Conservation (phyloP, 2,113 vertebrate genomes). For the Erinaceus europaeus region DNA sequence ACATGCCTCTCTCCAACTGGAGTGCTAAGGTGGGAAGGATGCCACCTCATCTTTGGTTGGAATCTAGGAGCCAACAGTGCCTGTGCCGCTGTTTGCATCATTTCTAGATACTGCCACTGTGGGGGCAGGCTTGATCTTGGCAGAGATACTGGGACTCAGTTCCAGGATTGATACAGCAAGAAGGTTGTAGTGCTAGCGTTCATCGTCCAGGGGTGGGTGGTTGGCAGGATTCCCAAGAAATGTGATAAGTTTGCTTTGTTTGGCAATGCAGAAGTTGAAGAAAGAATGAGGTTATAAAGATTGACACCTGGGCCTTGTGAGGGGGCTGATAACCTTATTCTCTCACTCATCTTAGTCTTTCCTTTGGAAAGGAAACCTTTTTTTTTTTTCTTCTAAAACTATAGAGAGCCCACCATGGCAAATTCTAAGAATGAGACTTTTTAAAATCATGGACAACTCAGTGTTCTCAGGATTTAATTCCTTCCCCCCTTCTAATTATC, state of each 20-base stretch:
- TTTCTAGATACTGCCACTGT: not conserved
- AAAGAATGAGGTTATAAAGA: not conserved
- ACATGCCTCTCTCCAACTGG: not conserved
- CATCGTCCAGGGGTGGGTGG: not conserved
- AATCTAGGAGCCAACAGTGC: not conserved
- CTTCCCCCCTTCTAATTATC: conserved; percentile 61
- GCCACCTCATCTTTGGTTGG: not conserved
- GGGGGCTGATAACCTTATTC: not conserved
- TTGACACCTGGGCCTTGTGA: not conserved
- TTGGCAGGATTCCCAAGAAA: not conserved
- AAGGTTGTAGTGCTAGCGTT: not conserved
- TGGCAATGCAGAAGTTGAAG: conserved; percentile 3
- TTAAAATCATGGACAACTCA: conserved; percentile 33
- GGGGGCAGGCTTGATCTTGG: not conserved
- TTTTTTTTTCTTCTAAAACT: not conserved
- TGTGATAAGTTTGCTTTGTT: conserved; percentile 1
- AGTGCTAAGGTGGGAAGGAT: not conserved
- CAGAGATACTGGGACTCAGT: not conserved
- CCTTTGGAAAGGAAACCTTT: not conserved
- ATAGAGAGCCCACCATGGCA: not conserved
- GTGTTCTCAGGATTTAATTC: conserved; percentile 51
- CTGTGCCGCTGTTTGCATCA: not conserved
- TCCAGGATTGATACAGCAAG: not conserved
- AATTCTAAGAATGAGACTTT: conserved; percentile 23
- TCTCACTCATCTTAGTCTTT: not conserved